phyloP scores from a whole-genome alignment of 2,113 vertebrate genomes.

The Otus sunia region DNA sequence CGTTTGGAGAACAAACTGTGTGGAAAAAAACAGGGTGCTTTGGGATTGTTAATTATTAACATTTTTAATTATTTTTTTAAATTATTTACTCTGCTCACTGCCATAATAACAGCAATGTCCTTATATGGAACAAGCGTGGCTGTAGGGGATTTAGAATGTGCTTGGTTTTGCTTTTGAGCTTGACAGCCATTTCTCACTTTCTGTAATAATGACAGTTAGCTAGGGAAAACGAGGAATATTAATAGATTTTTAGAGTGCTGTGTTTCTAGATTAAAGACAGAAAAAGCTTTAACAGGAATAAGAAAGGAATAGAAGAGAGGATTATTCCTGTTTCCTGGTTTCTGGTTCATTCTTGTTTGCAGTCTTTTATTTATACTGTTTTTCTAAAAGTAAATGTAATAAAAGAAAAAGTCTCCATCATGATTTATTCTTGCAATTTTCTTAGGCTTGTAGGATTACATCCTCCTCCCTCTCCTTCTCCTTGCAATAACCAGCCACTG shows the following conservation, averaged over 20 bases:
- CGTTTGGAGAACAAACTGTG: background rate
- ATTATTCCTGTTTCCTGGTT: slow-evolving; percentile 37
- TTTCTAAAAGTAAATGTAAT: slow-evolving; percentile 60
- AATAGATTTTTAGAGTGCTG: slow-evolving; percentile 41
- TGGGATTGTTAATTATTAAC: slow-evolving; percentile 66
- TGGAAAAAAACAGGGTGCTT: background rate
- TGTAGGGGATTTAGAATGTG: slow-evolving; percentile 52
- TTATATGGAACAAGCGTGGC: slow-evolving; percentile 44
- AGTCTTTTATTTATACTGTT: slow-evolving; percentile 61
- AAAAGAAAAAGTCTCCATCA: slow-evolving; percentile 57
- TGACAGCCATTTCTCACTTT: slow-evolving; percentile 61
- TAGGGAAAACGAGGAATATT: slow-evolving; percentile 63
- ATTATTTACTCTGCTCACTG: slow-evolving; percentile 64
- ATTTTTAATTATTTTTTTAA: slow-evolving; percentile 55
- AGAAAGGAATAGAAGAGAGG: background rate
- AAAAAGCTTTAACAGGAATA: slow-evolving; percentile 20
- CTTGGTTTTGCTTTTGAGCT: slow-evolving; percentile 61
- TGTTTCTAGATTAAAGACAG: slow-evolving; percentile 46
- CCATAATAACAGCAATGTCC: background rate
- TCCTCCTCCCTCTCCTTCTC: background rate
- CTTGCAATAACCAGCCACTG: slow-evolving; percentile 50
- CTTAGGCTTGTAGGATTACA: slow-evolving; percentile 61
- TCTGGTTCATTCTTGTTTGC: slow-evolving; percentile 24
- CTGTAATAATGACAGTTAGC: slow-evolving; percentile 56
- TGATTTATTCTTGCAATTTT: slow-evolving; percentile 65